Evolutionary conservation across 2,797 vertebrate species (phyloP).

Genomic region (Rhabdomys pumilio): DNA sequence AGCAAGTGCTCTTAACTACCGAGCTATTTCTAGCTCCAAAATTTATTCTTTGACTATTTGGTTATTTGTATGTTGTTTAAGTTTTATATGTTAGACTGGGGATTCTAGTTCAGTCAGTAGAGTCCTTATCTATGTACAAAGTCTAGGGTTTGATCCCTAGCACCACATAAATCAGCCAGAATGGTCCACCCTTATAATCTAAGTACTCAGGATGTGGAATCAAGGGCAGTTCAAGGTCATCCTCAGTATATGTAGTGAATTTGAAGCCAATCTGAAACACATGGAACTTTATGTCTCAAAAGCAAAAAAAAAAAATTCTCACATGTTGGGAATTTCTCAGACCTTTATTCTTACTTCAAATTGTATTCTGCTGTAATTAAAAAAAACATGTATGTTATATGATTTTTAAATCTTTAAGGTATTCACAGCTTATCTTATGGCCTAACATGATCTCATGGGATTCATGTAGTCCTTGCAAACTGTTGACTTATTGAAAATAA

Average conservation of each 20-base stretch:
- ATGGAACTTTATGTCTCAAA: neutral
- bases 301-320: neutral
- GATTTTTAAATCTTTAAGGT: slow-evolving; percentile 11
- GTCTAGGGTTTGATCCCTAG: neutral
- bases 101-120: neutral
- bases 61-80: slow-evolving; percentile 4
- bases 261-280: neutral
- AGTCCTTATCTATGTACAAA: neutral
- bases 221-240: neutral
- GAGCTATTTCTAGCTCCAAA: neutral
- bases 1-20: neutral
- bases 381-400: slow-evolving; percentile 23
- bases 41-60: neutral
- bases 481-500: slow-evolving; percentile 18
- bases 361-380: slow-evolving; percentile 29
- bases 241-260: neutral
- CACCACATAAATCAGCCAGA: neutral
- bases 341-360: slow-evolving; percentile 26
- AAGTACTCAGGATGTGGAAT: neutral
- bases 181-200: neutral
- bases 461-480: neutral
- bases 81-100: neutral
- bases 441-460: neutral
- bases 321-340: neutral
- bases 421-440: slow-evolving; percentile 26